A percentile compares a stretch with the other conserved stretches of the same genome.
These are phyloP conservation scores for Cephus spinipes DNA, from an alignment of 2,888 invertebrate genomes.

Conservation along the genomic window DNA sequence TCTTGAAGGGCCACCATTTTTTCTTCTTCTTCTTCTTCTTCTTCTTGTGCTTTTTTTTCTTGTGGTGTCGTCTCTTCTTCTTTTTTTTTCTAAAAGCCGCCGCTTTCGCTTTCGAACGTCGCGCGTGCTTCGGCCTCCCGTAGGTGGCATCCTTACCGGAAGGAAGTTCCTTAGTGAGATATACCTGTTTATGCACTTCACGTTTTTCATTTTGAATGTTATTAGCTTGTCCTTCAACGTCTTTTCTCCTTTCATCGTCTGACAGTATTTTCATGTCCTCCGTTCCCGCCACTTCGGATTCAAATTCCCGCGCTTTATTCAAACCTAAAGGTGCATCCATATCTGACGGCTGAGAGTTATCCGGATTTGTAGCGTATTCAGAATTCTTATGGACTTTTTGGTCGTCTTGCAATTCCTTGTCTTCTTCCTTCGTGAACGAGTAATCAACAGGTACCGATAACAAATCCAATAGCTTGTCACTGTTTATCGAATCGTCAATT, in stretches of 20 bases:
- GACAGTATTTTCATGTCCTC: not conserved
- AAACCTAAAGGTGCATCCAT: not conserved
- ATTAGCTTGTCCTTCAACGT: not conserved
- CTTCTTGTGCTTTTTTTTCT: constrained; percentile 22
- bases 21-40: constrained; percentile 19
- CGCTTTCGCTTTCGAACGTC: constrained; percentile 13
- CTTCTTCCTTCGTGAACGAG: not conserved
- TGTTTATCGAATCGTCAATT: not conserved
- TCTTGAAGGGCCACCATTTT: constrained; percentile 35
- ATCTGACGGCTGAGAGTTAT: not conserved
- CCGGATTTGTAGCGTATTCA: not conserved
- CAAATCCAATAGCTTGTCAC: not conserved
- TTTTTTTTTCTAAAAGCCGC: constrained; percentile 13
- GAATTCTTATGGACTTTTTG: not conserved
- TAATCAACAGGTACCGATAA: not conserved
- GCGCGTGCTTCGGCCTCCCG: not conserved
- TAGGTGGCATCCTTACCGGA: not conserved
- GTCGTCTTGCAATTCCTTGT: not conserved
- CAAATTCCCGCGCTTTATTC: not conserved
- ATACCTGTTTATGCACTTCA: not conserved
- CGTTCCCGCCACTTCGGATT: not conserved
- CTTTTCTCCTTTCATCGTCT: not conserved
- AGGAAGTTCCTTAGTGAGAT: not conserved
- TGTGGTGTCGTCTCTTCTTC: constrained; percentile 22
- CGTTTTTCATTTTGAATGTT: not conserved